Evolutionary conservation across 2,888 invertebrate species (phyloP).

Genomic region (Agrotis puta): DNA sequence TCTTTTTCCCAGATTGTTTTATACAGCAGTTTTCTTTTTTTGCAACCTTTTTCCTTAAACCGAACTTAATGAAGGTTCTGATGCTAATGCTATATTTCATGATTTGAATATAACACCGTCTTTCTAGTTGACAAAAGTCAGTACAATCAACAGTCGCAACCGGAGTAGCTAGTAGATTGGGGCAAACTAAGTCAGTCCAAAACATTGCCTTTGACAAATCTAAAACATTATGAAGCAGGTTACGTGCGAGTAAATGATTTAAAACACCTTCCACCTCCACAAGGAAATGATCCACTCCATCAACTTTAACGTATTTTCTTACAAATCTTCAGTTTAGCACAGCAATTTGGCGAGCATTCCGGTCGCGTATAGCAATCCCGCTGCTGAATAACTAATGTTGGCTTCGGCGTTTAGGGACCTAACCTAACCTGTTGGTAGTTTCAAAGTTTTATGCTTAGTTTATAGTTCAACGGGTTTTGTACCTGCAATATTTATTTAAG

Average conservation of each 20-base stretch:
- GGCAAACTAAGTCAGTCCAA: too few species aligned
- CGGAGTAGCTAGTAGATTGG: too few species aligned
- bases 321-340: conserved; percentile 42
- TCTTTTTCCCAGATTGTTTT: conserved; percentile 14
- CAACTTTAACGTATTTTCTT: conserved; percentile 26
- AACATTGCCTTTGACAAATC: conserved; percentile 6
- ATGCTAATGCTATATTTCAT: neutral
- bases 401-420: conserved; percentile 36
- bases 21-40: neutral
- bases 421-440: conserved; percentile 52
- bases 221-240: conserved; percentile 1
- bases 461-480: conserved; percentile 24
- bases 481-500: conserved; percentile 10
- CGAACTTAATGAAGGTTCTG: neutral
- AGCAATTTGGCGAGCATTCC: conserved; percentile 47
- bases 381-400: conserved; percentile 56
- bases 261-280: conserved; percentile 3
- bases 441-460: conserved; percentile 40
- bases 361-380: conserved; percentile 39
- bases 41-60: conserved; percentile 10
- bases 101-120: neutral
- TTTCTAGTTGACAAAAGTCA: neutral
- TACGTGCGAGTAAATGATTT: neutral
- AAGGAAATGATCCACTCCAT: conserved; percentile 30
- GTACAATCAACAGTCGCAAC: neutral